Evolutionary conservation across 1,140 invertebrate genomes (phyloP).

Genomic region (Monomorium pharaonis): DNA sequence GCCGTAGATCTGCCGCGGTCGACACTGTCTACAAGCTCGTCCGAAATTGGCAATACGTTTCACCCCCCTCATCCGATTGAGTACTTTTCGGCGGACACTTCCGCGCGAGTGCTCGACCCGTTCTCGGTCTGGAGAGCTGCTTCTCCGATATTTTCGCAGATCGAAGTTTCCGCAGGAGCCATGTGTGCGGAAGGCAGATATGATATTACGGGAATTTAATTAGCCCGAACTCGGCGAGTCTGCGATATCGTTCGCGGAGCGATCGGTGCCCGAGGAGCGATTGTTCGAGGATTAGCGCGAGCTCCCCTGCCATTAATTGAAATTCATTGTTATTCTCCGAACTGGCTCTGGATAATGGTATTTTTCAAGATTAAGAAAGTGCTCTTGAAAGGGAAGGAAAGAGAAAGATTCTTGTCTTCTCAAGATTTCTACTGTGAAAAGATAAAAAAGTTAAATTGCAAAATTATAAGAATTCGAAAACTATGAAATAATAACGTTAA

Average conservation of each 20-base stretch:
- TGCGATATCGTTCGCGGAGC: constrained; percentile 73
- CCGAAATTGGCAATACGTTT: constrained; percentile 56
- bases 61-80: constrained; percentile 52
- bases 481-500: not conserved
- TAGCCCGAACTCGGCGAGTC: constrained; percentile 78
- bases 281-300: constrained; percentile 80
- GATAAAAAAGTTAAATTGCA: not conserved
- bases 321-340: constrained; percentile 71
- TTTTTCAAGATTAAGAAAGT: constrained; percentile 48
- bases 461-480: not conserved
- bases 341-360: constrained; percentile 41
- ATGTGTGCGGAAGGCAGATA: constrained; percentile 82
- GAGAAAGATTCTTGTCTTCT: not conserved
- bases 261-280: constrained; percentile 77
- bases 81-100: constrained; percentile 59
- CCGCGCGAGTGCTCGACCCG: constrained; percentile 40
- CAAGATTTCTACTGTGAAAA: constrained; percentile 10
- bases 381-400: not conserved
- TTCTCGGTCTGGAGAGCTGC: constrained; percentile 62
- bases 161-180: constrained; percentile 75
- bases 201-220: constrained; percentile 83
- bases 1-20: constrained; percentile 51
- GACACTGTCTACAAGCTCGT: constrained; percentile 47
- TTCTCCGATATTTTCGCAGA: constrained; percentile 74
- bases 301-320: constrained; percentile 79